These are phyloP conservation scores for Percopsis omiscomaycus DNA, from an alignment of 2,797 vertebrate species.

Conservation along the genomic window DNA sequence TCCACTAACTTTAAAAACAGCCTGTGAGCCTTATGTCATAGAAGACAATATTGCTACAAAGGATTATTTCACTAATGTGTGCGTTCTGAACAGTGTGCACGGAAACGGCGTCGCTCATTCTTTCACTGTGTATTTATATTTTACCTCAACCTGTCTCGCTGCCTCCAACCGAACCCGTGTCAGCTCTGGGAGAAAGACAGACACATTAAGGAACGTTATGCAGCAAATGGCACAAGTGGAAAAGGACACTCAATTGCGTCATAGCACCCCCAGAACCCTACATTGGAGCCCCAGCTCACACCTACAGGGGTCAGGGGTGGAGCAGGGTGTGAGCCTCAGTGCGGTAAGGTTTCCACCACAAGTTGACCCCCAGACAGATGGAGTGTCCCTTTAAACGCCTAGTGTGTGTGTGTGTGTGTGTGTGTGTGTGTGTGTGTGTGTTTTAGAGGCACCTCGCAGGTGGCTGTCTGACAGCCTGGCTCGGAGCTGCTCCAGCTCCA, in stretches of 20 bases:
- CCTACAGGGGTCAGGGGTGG: too few relatives aligned
- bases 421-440: neutral
- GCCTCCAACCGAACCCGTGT: slow-evolving; percentile 67
- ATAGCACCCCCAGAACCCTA: too few relatives aligned
- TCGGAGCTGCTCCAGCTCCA: slow-evolving; percentile 81
- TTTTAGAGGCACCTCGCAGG: slow-evolving; percentile 75
- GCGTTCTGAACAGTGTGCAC: too few relatives aligned
- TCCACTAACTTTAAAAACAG: neutral
- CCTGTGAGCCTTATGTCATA: neutral
- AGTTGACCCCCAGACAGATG: too few relatives aligned
- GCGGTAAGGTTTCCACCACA: too few relatives aligned
- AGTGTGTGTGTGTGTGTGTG: neutral
- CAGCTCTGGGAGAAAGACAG: slow-evolving; percentile 71
- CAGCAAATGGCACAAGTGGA: neutral
- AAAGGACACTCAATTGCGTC: too few relatives aligned
- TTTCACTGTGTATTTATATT: neutral
- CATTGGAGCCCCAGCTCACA: too few relatives aligned
- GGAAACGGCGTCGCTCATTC: too few relatives aligned
- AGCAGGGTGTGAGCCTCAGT: too few relatives aligned
- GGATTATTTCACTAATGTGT: neutral
- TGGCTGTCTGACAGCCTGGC: slow-evolving; percentile 82
- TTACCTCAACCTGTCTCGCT: slow-evolving; percentile 75
- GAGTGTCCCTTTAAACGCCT: too few relatives aligned
- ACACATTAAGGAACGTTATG: neutral
- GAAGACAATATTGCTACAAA: neutral